These are phyloP conservation scores for Scaptomyza reducta DNA, from an alignment of 2,888 invertebrate genomes.

Conservation along the genomic window DNA sequence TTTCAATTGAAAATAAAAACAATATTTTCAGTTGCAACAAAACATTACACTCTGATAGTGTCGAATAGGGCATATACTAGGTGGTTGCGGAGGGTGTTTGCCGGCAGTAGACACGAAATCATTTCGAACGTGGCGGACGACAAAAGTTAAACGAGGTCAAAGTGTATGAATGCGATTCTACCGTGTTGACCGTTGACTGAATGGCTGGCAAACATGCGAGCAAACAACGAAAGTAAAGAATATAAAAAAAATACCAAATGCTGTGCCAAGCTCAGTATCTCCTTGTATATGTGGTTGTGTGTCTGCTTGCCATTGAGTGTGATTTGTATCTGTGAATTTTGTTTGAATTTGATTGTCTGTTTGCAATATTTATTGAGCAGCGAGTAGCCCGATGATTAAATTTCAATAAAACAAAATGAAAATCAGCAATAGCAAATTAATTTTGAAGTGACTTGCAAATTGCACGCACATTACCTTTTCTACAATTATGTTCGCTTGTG, in stretches of 20 bases:
- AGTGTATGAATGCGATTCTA: conserved; percentile 64
- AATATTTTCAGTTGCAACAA: conserved; percentile 54
- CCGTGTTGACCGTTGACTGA: conserved; percentile 72
- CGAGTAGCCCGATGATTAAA: conserved; percentile 42
- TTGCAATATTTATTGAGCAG: conserved; percentile 53
- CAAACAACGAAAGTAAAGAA: conserved; percentile 37
- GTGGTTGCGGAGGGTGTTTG: background rate
- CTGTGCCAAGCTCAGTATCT: conserved; percentile 33
- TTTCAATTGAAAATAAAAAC: conserved; percentile 62
- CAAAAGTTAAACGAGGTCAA: conserved; percentile 75
- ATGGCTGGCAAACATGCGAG: conserved; percentile 63
- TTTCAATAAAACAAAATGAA: conserved; percentile 49
- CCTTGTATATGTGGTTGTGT: conserved; percentile 10
- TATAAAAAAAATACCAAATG: conserved; percentile 13
- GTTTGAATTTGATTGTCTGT: conserved; percentile 40
- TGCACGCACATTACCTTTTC: conserved; percentile 39
- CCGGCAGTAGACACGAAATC: conserved; percentile 54
- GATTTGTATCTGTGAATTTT: conserved; percentile 39
- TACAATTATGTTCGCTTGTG: conserved; percentile 25
- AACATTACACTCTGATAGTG: conserved; percentile 58
- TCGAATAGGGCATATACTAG: conserved; percentile 27
- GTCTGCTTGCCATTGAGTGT: conserved; percentile 15
- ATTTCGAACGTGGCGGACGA: conserved; percentile 63
- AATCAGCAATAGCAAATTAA: conserved; percentile 33
- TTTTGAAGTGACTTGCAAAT: conserved; percentile 45